A percentile compares a stretch with the other conserved stretches of the same genome.
These are phyloP conservation scores for Cybosia mesomella DNA, from an alignment of 2,888 invertebrate genomes.

Conservation along the genomic window DNA sequence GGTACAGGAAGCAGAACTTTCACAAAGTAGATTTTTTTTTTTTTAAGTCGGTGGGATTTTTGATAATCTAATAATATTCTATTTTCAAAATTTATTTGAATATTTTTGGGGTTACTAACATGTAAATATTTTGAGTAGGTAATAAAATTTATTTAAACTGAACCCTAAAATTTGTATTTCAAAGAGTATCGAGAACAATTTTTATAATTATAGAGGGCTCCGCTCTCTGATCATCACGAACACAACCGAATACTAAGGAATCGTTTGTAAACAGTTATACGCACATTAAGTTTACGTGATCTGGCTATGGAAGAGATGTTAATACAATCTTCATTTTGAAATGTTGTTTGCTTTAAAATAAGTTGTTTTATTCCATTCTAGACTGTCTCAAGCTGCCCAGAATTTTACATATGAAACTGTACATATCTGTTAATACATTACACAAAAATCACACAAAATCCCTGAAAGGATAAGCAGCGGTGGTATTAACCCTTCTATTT, in stretches of 20 bases:
- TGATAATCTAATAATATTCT: background rate
- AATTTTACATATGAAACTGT: no score
- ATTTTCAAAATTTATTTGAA: background rate
- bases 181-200: slow-evolving; percentile 18
- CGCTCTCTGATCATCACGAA: slow-evolving; percentile 14
- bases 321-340: background rate
- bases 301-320: background rate
- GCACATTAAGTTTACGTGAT: background rate
- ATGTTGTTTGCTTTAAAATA: background rate
- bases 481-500: no score
- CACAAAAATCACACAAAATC: no score
- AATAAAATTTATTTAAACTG: background rate
- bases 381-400: no score
- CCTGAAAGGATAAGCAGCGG: no score
- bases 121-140: no score
- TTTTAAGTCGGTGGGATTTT: background rate
- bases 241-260: slow-evolving; percentile 25
- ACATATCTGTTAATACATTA: no score
- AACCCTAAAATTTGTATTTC: slow-evolving; percentile 7
- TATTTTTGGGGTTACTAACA: no score
- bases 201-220: slow-evolving; percentile 26
- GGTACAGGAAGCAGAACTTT: background rate
- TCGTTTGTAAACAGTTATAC: slow-evolving; percentile 18
- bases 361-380: no score
- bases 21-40: background rate